Evolutionary conservation across 2,888 invertebrate species (phyloP), one percentile per base, ranked within the genome.

Genomic region (Sminthurinus aureus): DNA sequence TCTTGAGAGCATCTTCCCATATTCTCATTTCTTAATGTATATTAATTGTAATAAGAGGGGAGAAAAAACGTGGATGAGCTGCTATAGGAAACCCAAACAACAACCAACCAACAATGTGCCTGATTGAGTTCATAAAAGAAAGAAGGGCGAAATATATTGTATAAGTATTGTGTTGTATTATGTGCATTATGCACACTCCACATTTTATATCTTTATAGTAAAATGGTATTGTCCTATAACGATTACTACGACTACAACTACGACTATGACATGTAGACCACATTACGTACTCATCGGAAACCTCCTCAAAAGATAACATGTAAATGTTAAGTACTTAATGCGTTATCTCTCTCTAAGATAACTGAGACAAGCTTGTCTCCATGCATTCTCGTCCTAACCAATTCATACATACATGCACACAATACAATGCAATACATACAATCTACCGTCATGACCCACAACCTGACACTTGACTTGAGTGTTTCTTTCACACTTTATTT

Each of bases 401-500:
- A 38, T 38, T 38, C 38, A 38, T 38, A 4, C 38, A 38, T 71
- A 24, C 71, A 1, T 26, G 24, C 13, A 2, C 13, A 74, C 74
- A 24, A 12, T n/a, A 58, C 22, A 38, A 4, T 38, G 38, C 15
- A 24, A n/a, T 26, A 26, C 38, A 13, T n/a, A 74, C 74, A 24
- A 26, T 20, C 20, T n/a, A 58, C 22, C 22, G 52, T 22, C 77
- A 78, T 78, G 77, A 78, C 77, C 77, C 64, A 78, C 24, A 58
- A 78, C 64, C n/a, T 24, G 15, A 51, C 64, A 78, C 77, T 78
- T 78, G 77, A 78, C 77, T 78, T 64, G 18, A 64, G 64, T 78
- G 75, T 78, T 58, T 78, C 38, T 78, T 78, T 78, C 64, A 78
- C 77, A 78, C 77, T 78, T 58, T 38, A 38, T 9, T 74, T 74